A percentile compares a stretch with the other conserved stretches of the same genome.
phyloP scores from a whole-genome alignment of 2,888 invertebrate genomes.

The Caradrina clavipalpis region DNA sequence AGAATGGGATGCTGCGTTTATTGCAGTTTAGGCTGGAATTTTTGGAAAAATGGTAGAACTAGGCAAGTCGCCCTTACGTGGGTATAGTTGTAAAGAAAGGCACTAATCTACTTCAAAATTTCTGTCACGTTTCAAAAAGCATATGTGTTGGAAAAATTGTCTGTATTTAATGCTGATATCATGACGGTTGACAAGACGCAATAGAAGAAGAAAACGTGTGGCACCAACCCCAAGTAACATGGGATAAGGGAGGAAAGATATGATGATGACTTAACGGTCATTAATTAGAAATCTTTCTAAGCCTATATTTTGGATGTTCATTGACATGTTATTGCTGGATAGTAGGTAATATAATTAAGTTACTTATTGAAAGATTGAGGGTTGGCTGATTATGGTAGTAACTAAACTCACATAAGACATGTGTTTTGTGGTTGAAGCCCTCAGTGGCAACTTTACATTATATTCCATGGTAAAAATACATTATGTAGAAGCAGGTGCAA shows the following conservation, averaged over 20 bases:
- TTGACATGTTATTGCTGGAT: too few relatives aligned
- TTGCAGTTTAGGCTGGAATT: neutral
- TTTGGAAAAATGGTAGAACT: neutral
- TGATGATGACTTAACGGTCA: too few relatives aligned
- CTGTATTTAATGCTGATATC: too few relatives aligned
- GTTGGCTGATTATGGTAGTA: neutral
- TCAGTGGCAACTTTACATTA: slow-evolving; percentile 3
- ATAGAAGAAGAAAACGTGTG: too few relatives aligned
- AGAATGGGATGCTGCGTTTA: neutral
- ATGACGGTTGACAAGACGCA: too few relatives aligned
- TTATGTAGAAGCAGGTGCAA: slow-evolving; percentile 38
- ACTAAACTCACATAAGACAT: neutral
- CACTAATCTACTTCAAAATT: neutral
- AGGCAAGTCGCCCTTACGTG: neutral
- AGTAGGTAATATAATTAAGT: too few relatives aligned
- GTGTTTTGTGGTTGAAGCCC: slow-evolving; percentile 11
- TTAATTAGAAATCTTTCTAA: too few relatives aligned
- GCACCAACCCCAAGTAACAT: too few relatives aligned
- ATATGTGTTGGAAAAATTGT: too few relatives aligned
- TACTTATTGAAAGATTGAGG: neutral
- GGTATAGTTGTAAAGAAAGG: neutral
- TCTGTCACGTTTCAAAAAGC: neutral
- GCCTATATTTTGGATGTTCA: too few relatives aligned
- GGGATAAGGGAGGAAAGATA: too few relatives aligned
- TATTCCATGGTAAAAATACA: slow-evolving; percentile 23